A percentile compares a stretch with the other conserved stretches of the same genome.
These are phyloP conservation scores for Paedocypris sp. DNA, from an alignment of 2,113 vertebrate genomes.

Conservation along the genomic window DNA sequence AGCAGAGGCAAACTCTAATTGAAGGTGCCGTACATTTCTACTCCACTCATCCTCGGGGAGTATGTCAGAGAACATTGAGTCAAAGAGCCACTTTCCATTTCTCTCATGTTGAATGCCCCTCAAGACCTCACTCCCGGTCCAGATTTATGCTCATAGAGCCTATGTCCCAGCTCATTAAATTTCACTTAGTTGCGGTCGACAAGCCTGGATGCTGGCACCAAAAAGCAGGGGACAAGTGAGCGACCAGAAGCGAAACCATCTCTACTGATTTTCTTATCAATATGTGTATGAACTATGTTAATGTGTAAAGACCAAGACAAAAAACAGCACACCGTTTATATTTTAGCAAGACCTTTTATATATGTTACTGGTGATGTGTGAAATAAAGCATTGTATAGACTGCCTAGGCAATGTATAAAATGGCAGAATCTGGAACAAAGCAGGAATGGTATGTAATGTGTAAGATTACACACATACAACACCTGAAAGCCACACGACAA, in stretches of 20 bases:
- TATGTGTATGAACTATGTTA: too few relatives aligned
- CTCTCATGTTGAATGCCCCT: conserved; percentile 7
- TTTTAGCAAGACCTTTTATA: too few relatives aligned
- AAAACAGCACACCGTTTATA: too few relatives aligned
- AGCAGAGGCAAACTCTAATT: conserved; percentile 5
- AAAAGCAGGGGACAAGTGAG: conserved; percentile 1
- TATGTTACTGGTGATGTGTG: too few relatives aligned
- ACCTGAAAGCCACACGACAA: too few relatives aligned
- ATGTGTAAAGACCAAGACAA: too few relatives aligned
- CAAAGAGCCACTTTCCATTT: conserved; percentile 23
- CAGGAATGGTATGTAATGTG: too few relatives aligned
- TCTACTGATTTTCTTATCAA: too few relatives aligned
- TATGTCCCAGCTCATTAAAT: conserved; percentile 30
- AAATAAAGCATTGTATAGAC: too few relatives aligned
- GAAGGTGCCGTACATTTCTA: neutral
- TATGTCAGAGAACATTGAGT: conserved; percentile 7
- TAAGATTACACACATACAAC: too few relatives aligned
- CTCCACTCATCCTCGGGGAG: conserved; percentile 10
- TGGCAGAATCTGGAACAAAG: too few relatives aligned
- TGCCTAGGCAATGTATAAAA: too few relatives aligned
- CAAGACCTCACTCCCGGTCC: conserved; percentile 6
- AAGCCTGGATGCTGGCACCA: conserved; percentile 7
- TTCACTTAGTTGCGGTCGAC: conserved; percentile 34
- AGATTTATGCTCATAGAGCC: conserved; percentile 23
- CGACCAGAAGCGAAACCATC: conserved; percentile 6